Percentiles rank a stretch among this genome's conserved stretches.
phyloP scores from a whole-genome alignment of 53 echinoderm and acorn worm species.

The Zoroaster sp. region DNA sequence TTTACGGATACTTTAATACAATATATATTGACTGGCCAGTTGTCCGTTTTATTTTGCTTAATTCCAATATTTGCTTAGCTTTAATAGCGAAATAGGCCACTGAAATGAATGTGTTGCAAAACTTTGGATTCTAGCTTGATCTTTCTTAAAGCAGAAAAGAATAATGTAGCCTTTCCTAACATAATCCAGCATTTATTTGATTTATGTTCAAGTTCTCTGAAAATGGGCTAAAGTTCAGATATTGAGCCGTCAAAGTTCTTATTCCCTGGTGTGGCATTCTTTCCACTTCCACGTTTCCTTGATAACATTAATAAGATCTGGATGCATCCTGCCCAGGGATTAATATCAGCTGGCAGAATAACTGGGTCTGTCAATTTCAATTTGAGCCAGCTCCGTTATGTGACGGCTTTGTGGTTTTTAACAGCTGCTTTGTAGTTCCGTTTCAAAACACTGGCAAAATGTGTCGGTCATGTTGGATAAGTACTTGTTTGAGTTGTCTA shows the following conservation, averaged over 20 bases:
- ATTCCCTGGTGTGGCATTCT: conserved; percentile 5
- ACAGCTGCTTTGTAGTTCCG: conserved; percentile 39
- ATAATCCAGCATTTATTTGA: too few species aligned
- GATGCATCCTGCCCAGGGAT: conserved; percentile 19
- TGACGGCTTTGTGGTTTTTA: conserved; percentile 46
- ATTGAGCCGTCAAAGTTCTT: neutral
- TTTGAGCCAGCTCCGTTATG: neutral
- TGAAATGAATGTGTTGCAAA: too few species aligned
- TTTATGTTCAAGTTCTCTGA: too few species aligned
- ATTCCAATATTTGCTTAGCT: too few species aligned
- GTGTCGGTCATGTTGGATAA: neutral
- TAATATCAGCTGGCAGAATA: conserved; percentile 26
- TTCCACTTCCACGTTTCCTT: conserved; percentile 31
- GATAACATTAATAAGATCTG: conserved; percentile 58
- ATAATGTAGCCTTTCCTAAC: too few species aligned
- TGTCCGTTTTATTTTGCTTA: too few species aligned
- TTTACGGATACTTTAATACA: too few species aligned
- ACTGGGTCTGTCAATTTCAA: conserved; percentile 42
- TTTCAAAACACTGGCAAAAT: conserved; percentile 45
- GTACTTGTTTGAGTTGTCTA: neutral
- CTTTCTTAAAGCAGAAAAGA: too few species aligned
- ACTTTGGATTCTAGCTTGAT: too few species aligned
- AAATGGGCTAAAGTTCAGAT: neutral
- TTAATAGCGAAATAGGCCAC: too few species aligned
- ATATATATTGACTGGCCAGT: too few species aligned